A percentile compares a stretch with the other conserved stretches of the same genome.
Evolutionary conservation across 1,140 invertebrate species (phyloP).

Genomic region (Pomacea maculata): DNA sequence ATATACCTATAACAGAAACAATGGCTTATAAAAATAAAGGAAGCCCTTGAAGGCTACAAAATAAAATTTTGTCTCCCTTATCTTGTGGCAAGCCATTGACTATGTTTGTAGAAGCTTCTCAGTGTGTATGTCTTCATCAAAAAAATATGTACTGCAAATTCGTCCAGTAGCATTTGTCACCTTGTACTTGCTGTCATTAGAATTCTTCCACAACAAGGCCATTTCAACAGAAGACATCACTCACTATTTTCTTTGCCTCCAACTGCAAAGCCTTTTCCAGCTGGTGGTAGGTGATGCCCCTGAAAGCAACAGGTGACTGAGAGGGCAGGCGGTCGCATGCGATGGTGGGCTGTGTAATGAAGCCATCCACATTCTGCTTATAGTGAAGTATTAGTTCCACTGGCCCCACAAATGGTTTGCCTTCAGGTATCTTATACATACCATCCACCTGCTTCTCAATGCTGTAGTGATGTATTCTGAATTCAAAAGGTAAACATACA

Average conservation of each 20-base stretch:
- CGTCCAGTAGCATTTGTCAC: background rate
- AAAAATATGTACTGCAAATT: too few relatives aligned
- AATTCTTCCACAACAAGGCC: background rate
- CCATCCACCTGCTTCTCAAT: slow-evolving; percentile 64
- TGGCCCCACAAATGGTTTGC: slow-evolving; percentile 58
- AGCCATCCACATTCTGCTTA: slow-evolving; percentile 50
- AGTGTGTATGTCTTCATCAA: too few relatives aligned
- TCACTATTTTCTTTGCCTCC: slow-evolving; percentile 54
- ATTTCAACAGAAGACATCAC: background rate
- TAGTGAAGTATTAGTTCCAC: slow-evolving; percentile 63
- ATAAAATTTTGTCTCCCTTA: too few relatives aligned
- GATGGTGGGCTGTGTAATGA: slow-evolving; percentile 58
- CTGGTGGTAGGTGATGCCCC: slow-evolving; percentile 65
- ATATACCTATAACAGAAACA: too few relatives aligned
- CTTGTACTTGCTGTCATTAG: background rate
- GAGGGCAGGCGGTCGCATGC: slow-evolving; percentile 61
- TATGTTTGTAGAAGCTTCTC: too few relatives aligned
- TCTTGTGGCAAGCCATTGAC: too few relatives aligned
- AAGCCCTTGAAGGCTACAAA: too few relatives aligned
- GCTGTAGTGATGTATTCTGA: slow-evolving; percentile 62
- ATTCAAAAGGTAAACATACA: slow-evolving; percentile 2
- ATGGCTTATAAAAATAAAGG: too few relatives aligned
- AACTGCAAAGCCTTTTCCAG: slow-evolving; percentile 61
- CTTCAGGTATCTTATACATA: slow-evolving; percentile 57
- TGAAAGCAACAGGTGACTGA: slow-evolving; percentile 63